phyloP scores from a whole-genome alignment of 1,140 invertebrate genomes.

The Formica selysi region DNA sequence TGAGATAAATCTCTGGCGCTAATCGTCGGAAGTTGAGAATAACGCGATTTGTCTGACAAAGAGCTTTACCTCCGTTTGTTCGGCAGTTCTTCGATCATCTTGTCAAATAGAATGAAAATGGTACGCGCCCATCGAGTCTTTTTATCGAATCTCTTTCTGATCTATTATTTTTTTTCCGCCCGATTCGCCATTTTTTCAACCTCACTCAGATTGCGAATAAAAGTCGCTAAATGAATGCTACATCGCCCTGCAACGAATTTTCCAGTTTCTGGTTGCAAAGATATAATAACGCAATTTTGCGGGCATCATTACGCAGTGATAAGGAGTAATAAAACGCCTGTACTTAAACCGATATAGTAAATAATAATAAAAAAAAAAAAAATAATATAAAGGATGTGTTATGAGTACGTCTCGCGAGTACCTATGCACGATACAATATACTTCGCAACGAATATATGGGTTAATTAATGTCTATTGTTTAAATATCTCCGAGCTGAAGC shows the following conservation, averaged over 20 bases:
- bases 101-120: constrained; percentile 24
- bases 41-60: constrained; percentile 24
- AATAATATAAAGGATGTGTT: constrained; percentile 12
- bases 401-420: neutral
- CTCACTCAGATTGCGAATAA: constrained; percentile 13
- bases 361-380: neutral
- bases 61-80: constrained; percentile 1
- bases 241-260: neutral
- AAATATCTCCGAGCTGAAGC: constrained; percentile 26
- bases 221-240: neutral
- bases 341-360: neutral
- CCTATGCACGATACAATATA: neutral
- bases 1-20: constrained; percentile 26
- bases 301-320: neutral
- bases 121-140: neutral
- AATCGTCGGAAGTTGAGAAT: constrained; percentile 11
- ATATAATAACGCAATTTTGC: constrained; percentile 10
- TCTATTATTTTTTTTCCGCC: constrained; percentile 18
- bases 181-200: constrained; percentile 1
- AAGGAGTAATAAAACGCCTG: constrained; percentile 10
- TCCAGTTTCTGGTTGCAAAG: neutral
- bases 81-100: constrained; percentile 31
- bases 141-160: constrained; percentile 19
- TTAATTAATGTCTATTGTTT: constrained; percentile 45
- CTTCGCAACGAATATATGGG: neutral